phyloP scores from a whole-genome alignment of 2,888 invertebrate species.

The Ennomos erosarius region DNA sequence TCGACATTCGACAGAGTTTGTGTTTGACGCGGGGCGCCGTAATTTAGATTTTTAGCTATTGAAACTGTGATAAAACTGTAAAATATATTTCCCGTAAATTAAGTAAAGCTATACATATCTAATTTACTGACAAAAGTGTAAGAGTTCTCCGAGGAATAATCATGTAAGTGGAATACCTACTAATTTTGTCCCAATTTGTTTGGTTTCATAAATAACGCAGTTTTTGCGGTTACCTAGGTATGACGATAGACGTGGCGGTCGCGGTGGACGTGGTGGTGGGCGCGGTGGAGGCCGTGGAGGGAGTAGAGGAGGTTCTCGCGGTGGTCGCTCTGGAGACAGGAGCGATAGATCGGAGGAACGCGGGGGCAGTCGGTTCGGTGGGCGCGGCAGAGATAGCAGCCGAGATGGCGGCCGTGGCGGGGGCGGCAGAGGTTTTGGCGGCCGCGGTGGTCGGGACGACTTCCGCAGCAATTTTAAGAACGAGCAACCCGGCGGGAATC shows the following conservation, averaged over 20 bases:
- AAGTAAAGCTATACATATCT: conserved; percentile 3
- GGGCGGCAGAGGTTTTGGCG: conserved; percentile 63
- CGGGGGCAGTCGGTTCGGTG: conserved; percentile 64
- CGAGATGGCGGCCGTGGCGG: conserved; percentile 60
- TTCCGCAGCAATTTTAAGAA: conserved; percentile 82
- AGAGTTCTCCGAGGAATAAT: conserved; percentile 32
- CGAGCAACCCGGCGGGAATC: conserved; percentile 90
- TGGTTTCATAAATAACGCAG: conserved; percentile 26
- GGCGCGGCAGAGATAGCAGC: conserved; percentile 57
- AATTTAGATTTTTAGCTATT: conserved; percentile 11
- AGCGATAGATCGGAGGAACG: conserved; percentile 78
- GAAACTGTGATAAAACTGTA: conserved; percentile 20
- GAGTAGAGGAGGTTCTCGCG: conserved; percentile 63
- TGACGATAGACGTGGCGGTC: conserved; percentile 81
- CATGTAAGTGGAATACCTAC: conserved; percentile 58
- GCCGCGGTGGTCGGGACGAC: conserved; percentile 73
- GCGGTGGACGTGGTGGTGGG: conserved; percentile 72
- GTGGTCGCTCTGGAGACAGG: conserved; percentile 57
- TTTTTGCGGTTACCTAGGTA: conserved; percentile 65
- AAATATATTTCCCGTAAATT: conserved; percentile 10
- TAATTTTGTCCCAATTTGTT: conserved; percentile 11
- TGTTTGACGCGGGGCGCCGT: conserved; percentile 8
- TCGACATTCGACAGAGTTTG: conserved; percentile 8
- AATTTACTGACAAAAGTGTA: conserved; percentile 13
- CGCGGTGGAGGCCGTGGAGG: conserved; percentile 65